Evolutionary conservation across 2,888 invertebrate species (phyloP).

Genomic region (Tachystola acroxantha): DNA sequence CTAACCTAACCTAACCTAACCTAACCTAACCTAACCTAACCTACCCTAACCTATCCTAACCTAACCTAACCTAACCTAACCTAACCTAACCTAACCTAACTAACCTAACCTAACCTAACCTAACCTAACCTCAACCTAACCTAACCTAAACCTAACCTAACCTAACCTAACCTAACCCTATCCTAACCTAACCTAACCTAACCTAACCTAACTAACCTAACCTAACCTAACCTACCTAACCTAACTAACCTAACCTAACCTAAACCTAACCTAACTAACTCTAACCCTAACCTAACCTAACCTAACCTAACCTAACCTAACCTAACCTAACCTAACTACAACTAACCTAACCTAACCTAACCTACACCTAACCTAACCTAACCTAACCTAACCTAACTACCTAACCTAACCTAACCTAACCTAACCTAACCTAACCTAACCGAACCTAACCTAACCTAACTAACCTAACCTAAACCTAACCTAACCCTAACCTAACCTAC

Average conservation of each 20-base stretch:
- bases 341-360: slow-evolving; percentile 10
- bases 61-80: slow-evolving; percentile 23
- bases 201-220: slow-evolving; percentile 15
- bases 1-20: slow-evolving; percentile 15
- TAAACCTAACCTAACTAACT: too few species aligned
- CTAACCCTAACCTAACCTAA: too few species aligned
- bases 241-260: too few species aligned
- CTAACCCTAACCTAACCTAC: too few species aligned
- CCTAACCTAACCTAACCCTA: slow-evolving; percentile 22
- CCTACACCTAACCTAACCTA: too few species aligned
- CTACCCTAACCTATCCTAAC: too few species aligned
- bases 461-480: too few species aligned
- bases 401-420: slow-evolving; percentile 12
- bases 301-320: slow-evolving; percentile 19
- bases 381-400: slow-evolving; percentile 12
- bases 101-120: slow-evolving; percentile 20
- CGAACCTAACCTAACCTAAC: too few species aligned
- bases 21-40: too few species aligned
- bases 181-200: slow-evolving; percentile 22
- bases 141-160: too few species aligned
- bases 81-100: slow-evolving; percentile 20
- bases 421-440: too few species aligned
- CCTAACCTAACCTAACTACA: slow-evolving; percentile 10
- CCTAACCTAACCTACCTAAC: too few species aligned
- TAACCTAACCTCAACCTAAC: slow-evolving; percentile 18